These are phyloP conservation scores for Cliona cf. orientalis DNA, from an alignment of 37 sponge, comb jelly and placozoan genomes.

Conservation along the genomic window DNA sequence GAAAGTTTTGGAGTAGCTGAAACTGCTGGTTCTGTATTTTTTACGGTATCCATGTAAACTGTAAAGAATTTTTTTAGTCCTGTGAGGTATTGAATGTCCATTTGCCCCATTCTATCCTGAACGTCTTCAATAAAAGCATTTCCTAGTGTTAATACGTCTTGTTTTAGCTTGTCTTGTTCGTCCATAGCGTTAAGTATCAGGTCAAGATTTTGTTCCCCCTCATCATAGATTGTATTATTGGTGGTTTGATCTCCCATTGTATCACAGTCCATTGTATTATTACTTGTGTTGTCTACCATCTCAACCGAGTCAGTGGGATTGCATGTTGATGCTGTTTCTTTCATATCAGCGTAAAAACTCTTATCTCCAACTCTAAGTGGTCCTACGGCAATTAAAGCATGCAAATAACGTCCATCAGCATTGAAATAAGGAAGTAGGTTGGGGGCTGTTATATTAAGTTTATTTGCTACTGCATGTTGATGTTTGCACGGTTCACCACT, in stretches of 20 bases:
- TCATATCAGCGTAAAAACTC: neutral
- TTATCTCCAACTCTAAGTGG: neutral
- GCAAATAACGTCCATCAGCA: neutral
- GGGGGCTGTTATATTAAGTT: neutral
- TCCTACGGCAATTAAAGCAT: neutral
- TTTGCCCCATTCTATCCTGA: neutral
- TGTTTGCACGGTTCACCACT: neutral
- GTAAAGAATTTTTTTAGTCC: conserved; percentile 11
- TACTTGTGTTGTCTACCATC: neutral
- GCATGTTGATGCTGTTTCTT: neutral
- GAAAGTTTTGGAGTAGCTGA: conserved; percentile 10
- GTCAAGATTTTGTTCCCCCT: neutral
- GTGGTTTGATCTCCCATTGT: neutral
- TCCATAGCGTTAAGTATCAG: neutral
- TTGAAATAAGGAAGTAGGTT: neutral
- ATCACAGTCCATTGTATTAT: neutral
- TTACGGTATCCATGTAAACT: neutral
- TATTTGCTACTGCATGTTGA: neutral
- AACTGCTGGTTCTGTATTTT: conserved; percentile 1
- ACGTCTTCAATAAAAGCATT: conserved; percentile 19
- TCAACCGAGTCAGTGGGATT: neutral
- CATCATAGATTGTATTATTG: neutral
- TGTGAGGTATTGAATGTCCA: neutral
- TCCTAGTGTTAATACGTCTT: neutral
- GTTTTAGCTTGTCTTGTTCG: neutral